A percentile compares a stretch with the other conserved stretches of the same genome.
phyloP scores from a whole-genome alignment of 2,797 vertebrate genomes.

The Peromyscus nudipes region DNA sequence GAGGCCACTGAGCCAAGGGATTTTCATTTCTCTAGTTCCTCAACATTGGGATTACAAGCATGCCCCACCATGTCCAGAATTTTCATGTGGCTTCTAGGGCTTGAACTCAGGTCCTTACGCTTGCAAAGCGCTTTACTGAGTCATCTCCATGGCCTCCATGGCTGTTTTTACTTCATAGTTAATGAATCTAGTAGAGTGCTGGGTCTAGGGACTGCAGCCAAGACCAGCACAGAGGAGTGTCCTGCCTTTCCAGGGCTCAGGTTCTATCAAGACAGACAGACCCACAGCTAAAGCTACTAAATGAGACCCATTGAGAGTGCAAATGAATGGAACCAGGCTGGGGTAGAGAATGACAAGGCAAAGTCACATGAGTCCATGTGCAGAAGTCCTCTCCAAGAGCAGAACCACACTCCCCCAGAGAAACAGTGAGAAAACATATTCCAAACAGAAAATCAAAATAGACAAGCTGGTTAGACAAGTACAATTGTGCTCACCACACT shows the following conservation, averaged over 20 bases:
- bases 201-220: background rate
- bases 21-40: background rate
- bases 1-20: background rate
- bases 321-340: background rate
- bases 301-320: background rate
- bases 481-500: background rate
- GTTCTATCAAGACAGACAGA: background rate
- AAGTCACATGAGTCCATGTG: fast-evolving
- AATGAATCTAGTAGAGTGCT: fast-evolving
- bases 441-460: background rate
- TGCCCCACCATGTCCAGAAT: background rate
- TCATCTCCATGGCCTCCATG: too few relatives aligned
- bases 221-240: background rate
- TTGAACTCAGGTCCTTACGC: background rate
- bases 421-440: background rate
- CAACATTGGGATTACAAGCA: background rate
- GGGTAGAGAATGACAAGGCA: background rate
- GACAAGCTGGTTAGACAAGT: background rate
- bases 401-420: background rate
- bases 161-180: background rate
- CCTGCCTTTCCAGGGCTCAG: background rate
- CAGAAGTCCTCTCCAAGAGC: background rate
- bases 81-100: background rate
- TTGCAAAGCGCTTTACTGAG: background rate
- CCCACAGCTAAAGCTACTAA: background rate